Conservation (phyloP, 1,140 invertebrate species). For the Varroa destructor region DNA sequence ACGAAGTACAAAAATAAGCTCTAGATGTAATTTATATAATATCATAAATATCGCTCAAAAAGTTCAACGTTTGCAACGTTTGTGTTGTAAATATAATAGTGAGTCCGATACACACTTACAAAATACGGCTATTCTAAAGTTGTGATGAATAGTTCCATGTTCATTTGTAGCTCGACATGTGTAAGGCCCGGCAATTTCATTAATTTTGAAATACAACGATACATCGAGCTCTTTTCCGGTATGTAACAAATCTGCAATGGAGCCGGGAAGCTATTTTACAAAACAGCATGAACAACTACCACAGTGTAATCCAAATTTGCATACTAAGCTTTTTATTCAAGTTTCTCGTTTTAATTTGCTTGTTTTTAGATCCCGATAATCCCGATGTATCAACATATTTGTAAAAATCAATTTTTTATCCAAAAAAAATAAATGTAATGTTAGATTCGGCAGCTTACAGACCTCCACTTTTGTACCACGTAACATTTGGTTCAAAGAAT, state of each 20-base stretch:
- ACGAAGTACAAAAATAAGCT: not conserved
- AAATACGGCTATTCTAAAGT: not conserved
- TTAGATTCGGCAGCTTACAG: too few relatives aligned
- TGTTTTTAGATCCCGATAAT: too few relatives aligned
- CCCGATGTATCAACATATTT: not conserved
- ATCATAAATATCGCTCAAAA: not conserved
- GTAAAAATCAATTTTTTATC: not conserved
- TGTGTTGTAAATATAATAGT: too few relatives aligned
- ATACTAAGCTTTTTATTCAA: too few relatives aligned
- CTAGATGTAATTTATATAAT: not conserved
- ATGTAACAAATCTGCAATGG: too few relatives aligned
- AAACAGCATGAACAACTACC: too few relatives aligned
- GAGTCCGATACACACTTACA: not conserved
- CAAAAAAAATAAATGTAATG: not conserved
- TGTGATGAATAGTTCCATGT: constrained; percentile 1
- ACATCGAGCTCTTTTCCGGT: too few relatives aligned
- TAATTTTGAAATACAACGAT: not conserved
- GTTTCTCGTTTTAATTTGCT: too few relatives aligned
- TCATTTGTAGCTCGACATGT: not conserved
- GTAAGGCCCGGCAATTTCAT: not conserved
- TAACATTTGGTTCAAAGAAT: not conserved
- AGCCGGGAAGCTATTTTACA: too few relatives aligned
- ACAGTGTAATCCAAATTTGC: too few relatives aligned
- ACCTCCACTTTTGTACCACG: constrained; percentile 13
- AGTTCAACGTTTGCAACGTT: not conserved